These are phyloP conservation scores for Ostrea edulis DNA, from an alignment of 1,140 invertebrate species.

Conservation along the genomic window DNA sequence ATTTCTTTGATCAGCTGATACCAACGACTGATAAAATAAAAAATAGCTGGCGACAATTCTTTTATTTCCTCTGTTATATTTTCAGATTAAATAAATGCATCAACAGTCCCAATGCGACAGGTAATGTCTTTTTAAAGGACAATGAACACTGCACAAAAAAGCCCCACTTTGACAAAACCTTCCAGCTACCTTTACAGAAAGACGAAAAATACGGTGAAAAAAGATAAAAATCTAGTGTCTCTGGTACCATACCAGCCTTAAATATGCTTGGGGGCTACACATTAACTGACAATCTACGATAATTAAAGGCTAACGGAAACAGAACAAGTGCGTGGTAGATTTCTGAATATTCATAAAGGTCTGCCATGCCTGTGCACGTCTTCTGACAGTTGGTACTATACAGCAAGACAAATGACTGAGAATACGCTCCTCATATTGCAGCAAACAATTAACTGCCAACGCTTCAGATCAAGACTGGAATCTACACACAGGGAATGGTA, in stretches of 20 bases:
- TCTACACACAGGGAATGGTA: not conserved
- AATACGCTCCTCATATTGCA: not conserved
- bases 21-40: not conserved
- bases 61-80: constrained; percentile 13
- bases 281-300: constrained; percentile 7
- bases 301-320: constrained; percentile 12
- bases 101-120: not conserved
- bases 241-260: not conserved
- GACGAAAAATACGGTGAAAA: constrained; percentile 22
- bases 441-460: not conserved
- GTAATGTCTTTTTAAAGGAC: constrained; percentile 17
- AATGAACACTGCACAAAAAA: constrained; percentile 21
- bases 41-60: not conserved
- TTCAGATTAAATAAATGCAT: constrained; percentile 38
- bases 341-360: constrained; percentile 6
- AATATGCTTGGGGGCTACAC: not conserved
- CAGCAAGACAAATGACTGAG: not conserved
- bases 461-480: not conserved
- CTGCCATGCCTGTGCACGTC: not conserved
- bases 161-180: constrained; percentile 11
- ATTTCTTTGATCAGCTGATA: constrained; percentile 28
- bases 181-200: not conserved
- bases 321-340: not conserved
- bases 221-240: constrained; percentile 28
- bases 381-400: not conserved